phyloP scores from a whole-genome alignment of 2,797 vertebrate species.

The Scolopax bukidnonensis region DNA sequence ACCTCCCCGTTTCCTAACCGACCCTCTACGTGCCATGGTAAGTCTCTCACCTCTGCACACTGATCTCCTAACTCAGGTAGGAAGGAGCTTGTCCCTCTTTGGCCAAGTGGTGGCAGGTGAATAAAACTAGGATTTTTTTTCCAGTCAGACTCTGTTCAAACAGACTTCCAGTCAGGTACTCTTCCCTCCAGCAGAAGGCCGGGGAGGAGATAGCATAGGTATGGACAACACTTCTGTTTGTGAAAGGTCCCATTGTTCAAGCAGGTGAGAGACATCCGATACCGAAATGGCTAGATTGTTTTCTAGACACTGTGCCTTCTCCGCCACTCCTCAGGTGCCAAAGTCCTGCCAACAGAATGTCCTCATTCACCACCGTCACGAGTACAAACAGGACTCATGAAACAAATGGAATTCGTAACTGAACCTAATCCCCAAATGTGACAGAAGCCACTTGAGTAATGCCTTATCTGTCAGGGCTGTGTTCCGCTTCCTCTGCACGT shows the following conservation, averaged over 20 bases:
- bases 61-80: neutral
- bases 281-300: neutral
- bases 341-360: slow-evolving; percentile 14
- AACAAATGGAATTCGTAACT: slow-evolving; percentile 20
- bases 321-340: neutral
- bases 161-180: neutral
- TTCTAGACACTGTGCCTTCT: neutral
- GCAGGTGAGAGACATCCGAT: neutral
- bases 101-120: neutral
- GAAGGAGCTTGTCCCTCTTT: neutral
- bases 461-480: neutral
- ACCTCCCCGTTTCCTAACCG: neutral
- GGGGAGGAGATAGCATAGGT: neutral
- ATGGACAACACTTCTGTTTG: neutral
- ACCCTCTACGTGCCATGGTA: neutral
- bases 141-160: neutral
- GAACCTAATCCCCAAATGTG: slow-evolving; percentile 30
- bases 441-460: slow-evolving; percentile 37
- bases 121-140: neutral
- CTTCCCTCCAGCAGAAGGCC: neutral
- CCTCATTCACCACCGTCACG: neutral
- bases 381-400: slow-evolving; percentile 14
- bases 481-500: neutral
- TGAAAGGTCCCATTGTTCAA: slow-evolving; percentile 8
- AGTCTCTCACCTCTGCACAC: neutral